Percentiles rank a stretch among this genome's conserved stretches.
Conservation (phyloP, 1,140 invertebrate species). For the Hycleus cichorii region DNA sequence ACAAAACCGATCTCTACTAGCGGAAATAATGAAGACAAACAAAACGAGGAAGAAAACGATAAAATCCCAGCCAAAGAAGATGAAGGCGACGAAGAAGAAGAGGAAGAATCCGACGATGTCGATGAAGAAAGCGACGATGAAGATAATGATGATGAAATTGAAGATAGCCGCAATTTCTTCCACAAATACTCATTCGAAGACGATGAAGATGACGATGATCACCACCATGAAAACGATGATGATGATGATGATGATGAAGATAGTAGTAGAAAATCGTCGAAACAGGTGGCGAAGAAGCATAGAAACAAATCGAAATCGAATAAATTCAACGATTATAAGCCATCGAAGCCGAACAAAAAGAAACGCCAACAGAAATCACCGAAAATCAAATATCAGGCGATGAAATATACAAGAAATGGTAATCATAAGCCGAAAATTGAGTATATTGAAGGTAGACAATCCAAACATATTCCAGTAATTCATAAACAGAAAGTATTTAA, state of each 20-base stretch:
- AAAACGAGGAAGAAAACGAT: not conserved
- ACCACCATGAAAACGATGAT: slow-evolving; percentile 1
- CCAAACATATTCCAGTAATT: slow-evolving; percentile 27
- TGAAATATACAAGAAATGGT: slow-evolving; percentile 14
- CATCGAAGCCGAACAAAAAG: slow-evolving; percentile 15
- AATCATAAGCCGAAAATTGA: slow-evolving; percentile 6
- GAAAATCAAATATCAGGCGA: slow-evolving; percentile 3
- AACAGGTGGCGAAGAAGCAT: not conserved
- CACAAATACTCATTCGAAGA: slow-evolving; percentile 10
- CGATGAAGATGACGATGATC: not conserved
- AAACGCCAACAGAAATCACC: slow-evolving; percentile 2
- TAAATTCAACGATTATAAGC: slow-evolving; percentile 14
- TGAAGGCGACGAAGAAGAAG: slow-evolving; percentile 4
- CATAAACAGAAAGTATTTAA: slow-evolving; percentile 32
- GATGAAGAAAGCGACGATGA: slow-evolving; percentile 5
- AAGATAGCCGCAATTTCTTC: slow-evolving; percentile 3
- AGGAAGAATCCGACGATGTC: not conserved
- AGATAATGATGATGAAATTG: slow-evolving; percentile 4
- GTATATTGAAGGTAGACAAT: slow-evolving; percentile 27
- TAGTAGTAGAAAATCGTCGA: slow-evolving; percentile 5
- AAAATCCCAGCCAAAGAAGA: not conserved
- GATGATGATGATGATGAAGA: slow-evolving; percentile 11
- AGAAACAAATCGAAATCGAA: slow-evolving; percentile 13
- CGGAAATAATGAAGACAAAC: not conserved
- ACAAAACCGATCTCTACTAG: slow-evolving; percentile 8